Evolutionary conservation across 2,888 invertebrate genomes (phyloP).

Genomic region (Chloromyia formosa): DNA sequence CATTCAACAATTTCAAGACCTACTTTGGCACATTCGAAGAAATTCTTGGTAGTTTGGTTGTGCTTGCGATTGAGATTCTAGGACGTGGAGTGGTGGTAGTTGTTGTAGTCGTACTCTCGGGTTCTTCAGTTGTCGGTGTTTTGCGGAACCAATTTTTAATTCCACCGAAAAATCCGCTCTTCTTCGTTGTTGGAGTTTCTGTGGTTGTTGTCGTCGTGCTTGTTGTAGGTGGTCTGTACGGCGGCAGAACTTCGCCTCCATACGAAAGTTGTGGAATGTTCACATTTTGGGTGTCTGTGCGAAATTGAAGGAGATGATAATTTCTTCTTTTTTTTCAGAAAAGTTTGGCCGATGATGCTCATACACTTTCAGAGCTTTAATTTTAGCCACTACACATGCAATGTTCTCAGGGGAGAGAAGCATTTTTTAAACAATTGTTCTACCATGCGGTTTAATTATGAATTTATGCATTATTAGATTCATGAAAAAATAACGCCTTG

Average conservation of each 20-base stretch:
- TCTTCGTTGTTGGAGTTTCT: conserved; percentile 55
- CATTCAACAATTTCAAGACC: too few species aligned
- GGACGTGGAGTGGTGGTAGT: neutral
- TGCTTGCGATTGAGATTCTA: neutral
- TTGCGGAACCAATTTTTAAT: conserved; percentile 57
- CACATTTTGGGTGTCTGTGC: conserved; percentile 15
- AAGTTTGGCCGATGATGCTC: too few species aligned
- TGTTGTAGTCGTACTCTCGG: conserved; percentile 53
- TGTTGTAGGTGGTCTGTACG: conserved; percentile 31
- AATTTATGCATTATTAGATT: too few species aligned
- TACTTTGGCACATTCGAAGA: too few species aligned
- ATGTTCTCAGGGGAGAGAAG: too few species aligned
- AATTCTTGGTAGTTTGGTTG: neutral
- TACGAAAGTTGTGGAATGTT: conserved; percentile 32
- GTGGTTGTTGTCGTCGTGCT: conserved; percentile 53
- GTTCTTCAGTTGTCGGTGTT: conserved; percentile 50
- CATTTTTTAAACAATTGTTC: too few species aligned
- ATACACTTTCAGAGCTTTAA: too few species aligned
- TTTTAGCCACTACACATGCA: too few species aligned
- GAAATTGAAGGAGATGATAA: neutral
- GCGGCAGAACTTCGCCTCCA: conserved; percentile 4
- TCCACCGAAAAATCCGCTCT: conserved; percentile 58
- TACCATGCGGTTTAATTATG: too few species aligned
- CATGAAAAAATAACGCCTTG: too few species aligned
- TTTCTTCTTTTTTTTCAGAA: too few species aligned